Percentiles rank a stretch among this genome's conserved stretches.
Evolutionary conservation across 2,797 vertebrate genomes (phyloP).

Genomic region (Schizopygopsis pylzovi): DNA sequence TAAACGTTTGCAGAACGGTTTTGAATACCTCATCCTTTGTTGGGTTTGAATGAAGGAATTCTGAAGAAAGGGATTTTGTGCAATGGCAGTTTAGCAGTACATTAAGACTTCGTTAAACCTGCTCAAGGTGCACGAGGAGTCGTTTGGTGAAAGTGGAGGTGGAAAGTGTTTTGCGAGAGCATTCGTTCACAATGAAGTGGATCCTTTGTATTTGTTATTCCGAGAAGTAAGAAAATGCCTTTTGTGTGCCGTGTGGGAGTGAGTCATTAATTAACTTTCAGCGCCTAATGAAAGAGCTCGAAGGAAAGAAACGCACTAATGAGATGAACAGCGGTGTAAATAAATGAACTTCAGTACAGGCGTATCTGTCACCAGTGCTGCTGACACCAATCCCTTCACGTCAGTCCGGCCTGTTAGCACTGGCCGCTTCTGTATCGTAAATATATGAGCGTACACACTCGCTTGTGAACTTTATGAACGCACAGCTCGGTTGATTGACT

Average conservation of each 20-base stretch:
- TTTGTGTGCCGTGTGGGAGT: neutral
- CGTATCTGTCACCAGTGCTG: slow-evolving; percentile 26
- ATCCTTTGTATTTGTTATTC: slow-evolving; percentile 18
- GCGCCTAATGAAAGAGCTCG: slow-evolving; percentile 41
- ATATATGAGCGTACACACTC: neutral
- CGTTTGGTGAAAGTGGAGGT: neutral
- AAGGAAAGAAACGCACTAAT: slow-evolving; percentile 36
- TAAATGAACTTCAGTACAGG: slow-evolving; percentile 41
- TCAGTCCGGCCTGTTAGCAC: neutral
- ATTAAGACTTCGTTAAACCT: neutral
- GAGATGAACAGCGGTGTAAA: slow-evolving; percentile 44
- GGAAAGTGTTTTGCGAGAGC: neutral
- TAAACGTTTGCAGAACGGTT: neutral
- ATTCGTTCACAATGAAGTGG: neutral
- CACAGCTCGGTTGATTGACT: too few relatives aligned
- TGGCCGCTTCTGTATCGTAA: neutral
- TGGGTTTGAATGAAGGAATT: neutral
- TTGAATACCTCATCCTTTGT: neutral
- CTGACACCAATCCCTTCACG: neutral
- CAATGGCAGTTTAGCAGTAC: neutral
- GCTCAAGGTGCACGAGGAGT: neutral
- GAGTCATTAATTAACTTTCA: slow-evolving; percentile 42
- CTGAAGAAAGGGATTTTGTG: neutral
- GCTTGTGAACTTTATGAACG: neutral
- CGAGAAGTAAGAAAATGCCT: slow-evolving; percentile 2